These are phyloP conservation scores for Stenopsyche tienmushanensis DNA, from an alignment of 1,140 invertebrate species.

Conservation along the genomic window DNA sequence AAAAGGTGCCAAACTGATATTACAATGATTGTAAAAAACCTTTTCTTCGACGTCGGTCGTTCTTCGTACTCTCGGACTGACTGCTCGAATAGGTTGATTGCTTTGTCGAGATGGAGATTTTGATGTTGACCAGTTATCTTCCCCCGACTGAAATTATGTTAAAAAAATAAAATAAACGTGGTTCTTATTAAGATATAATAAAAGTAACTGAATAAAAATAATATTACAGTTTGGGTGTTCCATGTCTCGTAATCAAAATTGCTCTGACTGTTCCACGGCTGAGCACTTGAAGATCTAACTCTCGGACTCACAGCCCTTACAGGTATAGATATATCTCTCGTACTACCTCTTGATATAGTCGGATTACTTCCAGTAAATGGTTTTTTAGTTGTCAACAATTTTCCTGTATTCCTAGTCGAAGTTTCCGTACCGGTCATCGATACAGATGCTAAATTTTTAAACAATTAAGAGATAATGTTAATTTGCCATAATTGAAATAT, in stretches of 20 bases:
- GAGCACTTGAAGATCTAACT: constrained; percentile 54
- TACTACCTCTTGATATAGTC: constrained; percentile 45
- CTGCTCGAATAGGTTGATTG: constrained; percentile 52
- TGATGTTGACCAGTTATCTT: constrained; percentile 49
- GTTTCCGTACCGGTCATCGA: constrained; percentile 52
- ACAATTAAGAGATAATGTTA: no score
- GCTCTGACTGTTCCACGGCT: constrained; percentile 43
- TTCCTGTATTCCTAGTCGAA: constrained; percentile 46
- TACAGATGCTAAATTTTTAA: constrained; percentile 50
- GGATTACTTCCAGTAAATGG: constrained; percentile 55
- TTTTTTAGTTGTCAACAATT: constrained; percentile 44
- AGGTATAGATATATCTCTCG: constrained; percentile 53
- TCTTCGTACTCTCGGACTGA: constrained; percentile 53
- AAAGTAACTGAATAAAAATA: background rate
- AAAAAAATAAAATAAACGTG: background rate
- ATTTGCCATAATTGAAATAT: no score
- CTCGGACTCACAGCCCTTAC: constrained; percentile 55
- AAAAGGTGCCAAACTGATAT: constrained; percentile 22
- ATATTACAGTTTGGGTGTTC: constrained; percentile 53
- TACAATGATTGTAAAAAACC: constrained; percentile 44
- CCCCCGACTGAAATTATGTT: constrained; percentile 36
- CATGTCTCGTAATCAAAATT: constrained; percentile 39
- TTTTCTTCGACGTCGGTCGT: constrained; percentile 52
- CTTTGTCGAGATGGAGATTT: constrained; percentile 50
- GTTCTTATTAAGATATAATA: background rate